phyloP scores from a whole-genome alignment of 1,140 invertebrate genomes.

The Bombus sibiricus region DNA sequence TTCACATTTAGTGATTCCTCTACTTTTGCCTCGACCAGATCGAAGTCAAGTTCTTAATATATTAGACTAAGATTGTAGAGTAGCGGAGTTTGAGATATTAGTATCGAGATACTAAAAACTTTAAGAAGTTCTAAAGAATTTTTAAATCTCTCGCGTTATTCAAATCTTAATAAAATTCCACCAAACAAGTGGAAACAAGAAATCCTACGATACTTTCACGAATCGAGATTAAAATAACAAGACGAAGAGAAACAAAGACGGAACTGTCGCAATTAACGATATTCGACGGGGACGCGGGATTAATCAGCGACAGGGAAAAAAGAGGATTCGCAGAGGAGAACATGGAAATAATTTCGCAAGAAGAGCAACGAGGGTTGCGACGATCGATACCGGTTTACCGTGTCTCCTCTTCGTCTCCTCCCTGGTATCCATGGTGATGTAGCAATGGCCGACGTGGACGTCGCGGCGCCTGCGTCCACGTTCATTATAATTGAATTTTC shows the following conservation, averaged over 20 bases:
- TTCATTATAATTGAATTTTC: constrained; percentile 50
- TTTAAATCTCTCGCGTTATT: too few species aligned
- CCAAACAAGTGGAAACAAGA: neutral
- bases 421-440: constrained; percentile 77
- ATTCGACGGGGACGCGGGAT: neutral
- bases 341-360: constrained; percentile 36
- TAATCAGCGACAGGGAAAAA: neutral
- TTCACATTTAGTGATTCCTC: too few species aligned
- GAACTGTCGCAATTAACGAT: neutral
- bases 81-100: too few species aligned
- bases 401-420: constrained; percentile 71
- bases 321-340: neutral
- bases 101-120: too few species aligned
- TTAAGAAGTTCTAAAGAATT: too few species aligned
- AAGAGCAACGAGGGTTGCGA: constrained; percentile 25
- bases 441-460: constrained; percentile 74
- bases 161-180: neutral
- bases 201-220: too few species aligned
- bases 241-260: neutral
- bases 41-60: too few species aligned
- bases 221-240: neutral
- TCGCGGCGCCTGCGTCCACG: constrained; percentile 74
- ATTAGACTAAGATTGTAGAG: too few species aligned
- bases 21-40: too few species aligned
- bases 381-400: constrained; percentile 64